phyloP scores from a whole-genome alignment of 1,140 invertebrate genomes.

The Mycetomoellerius zeteki region DNA sequence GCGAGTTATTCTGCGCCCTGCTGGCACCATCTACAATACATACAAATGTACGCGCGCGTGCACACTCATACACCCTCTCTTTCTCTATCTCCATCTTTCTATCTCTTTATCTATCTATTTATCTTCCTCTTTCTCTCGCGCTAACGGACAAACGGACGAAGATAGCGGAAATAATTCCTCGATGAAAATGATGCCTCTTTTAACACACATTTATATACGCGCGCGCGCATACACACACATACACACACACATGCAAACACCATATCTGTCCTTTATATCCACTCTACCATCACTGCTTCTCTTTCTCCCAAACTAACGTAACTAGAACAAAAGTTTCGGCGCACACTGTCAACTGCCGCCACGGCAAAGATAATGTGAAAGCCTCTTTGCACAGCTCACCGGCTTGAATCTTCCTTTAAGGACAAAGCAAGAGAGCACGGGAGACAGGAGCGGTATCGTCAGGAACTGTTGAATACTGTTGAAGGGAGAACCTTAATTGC shows the following conservation, averaged over 20 bases:
- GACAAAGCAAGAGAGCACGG: conserved; percentile 41
- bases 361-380: conserved; percentile 65
- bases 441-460: background rate
- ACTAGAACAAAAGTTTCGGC: conserved; percentile 74
- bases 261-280: conserved; percentile 1
- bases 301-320: conserved; percentile 51
- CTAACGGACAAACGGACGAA: conserved; percentile 60
- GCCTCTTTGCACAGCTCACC: conserved; percentile 33
- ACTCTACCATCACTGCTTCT: conserved; percentile 25
- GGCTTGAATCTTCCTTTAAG: conserved; percentile 54
- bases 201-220: conserved; percentile 1
- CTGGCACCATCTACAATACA: background rate
- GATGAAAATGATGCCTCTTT: conserved; percentile 69
- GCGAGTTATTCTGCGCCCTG: conserved; percentile 22
- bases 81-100: background rate
- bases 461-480: conserved; percentile 32
- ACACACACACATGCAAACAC: background rate
- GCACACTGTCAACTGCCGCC: conserved; percentile 59
- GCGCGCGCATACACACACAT: too few species aligned
- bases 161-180: conserved; percentile 70
- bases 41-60: background rate
- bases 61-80: background rate
- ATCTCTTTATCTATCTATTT: conserved; percentile 4
- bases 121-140: background rate
- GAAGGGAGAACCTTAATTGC: conserved; percentile 53